Evolutionary conservation across 1,140 invertebrate genomes (phyloP).

Genomic region (Nebria ingens): DNA sequence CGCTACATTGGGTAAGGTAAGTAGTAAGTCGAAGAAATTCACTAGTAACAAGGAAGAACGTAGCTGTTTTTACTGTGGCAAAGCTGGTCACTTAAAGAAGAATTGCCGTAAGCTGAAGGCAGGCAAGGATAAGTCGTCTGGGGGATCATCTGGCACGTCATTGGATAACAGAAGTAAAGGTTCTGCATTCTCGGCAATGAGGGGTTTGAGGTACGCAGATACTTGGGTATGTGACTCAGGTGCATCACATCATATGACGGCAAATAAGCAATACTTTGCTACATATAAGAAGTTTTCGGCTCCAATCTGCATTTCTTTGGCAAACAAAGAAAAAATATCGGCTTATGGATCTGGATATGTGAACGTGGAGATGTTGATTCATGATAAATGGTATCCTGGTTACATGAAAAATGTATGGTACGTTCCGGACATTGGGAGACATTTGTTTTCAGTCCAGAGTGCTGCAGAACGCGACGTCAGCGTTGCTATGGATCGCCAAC

Average conservation of each 20-base stretch:
- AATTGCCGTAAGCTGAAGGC: background rate
- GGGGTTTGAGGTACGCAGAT: slow-evolving; percentile 5
- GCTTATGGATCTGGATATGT: background rate
- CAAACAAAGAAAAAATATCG: background rate
- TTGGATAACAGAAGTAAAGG: too few relatives aligned
- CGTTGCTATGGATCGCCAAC: background rate
- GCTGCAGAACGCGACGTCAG: background rate
- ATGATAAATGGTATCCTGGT: slow-evolving; percentile 13
- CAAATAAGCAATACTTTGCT: slow-evolving; percentile 17
- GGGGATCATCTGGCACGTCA: background rate
- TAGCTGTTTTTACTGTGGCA: background rate
- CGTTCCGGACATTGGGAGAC: slow-evolving; percentile 14
- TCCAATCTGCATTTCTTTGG: slow-evolving; percentile 14
- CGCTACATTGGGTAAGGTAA: too few relatives aligned
- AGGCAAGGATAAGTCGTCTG: background rate
- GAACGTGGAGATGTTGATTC: background rate
- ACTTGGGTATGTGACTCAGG: slow-evolving; percentile 17
- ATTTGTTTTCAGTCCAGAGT: slow-evolving; percentile 5
- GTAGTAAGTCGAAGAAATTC: too few relatives aligned
- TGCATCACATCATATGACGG: slow-evolving; percentile 18
- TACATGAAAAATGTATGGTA: slow-evolving; percentile 16
- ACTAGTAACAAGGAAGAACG: background rate
- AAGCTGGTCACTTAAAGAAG: background rate
- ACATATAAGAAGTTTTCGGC: slow-evolving; percentile 16
- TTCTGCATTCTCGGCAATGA: background rate